Conservation (phyloP, 2,113 vertebrate genomes). For the Nothocercus julius region DNA sequence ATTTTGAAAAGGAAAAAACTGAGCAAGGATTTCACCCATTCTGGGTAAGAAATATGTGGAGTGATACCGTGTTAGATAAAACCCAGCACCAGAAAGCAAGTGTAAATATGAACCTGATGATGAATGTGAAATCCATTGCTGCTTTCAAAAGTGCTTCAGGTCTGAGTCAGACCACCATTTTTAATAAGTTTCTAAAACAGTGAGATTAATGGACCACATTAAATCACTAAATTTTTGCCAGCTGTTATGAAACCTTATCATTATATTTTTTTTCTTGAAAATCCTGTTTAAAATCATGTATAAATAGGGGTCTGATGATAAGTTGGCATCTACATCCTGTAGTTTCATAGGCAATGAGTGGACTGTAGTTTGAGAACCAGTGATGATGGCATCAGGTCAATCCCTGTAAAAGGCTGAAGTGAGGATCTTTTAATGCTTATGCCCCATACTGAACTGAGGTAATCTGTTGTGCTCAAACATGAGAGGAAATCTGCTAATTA, state of each 20-base stretch:
- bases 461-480: neutral
- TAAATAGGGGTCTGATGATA: neutral
- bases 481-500: neutral
- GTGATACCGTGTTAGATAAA: neutral
- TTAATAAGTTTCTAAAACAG: neutral
- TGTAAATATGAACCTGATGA: neutral
- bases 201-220: neutral
- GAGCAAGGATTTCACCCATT: neutral
- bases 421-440: neutral
- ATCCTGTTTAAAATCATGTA: rapidly evolving
- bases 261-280: neutral
- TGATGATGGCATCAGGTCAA: neutral
- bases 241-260: neutral
- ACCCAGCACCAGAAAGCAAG: neutral
- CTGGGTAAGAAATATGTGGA: neutral
- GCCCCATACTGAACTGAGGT: neutral
- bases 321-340: neutral
- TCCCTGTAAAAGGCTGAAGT: neutral
- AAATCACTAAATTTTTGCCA: neutral
- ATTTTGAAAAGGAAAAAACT: neutral
- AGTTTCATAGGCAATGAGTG: neutral
- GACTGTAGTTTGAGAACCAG: neutral
- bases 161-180: neutral
- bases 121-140: neutral
- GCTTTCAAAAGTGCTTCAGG: neutral